phyloP scores from a whole-genome alignment of 2,888 invertebrate genomes.

The Pyrochroa serraticornis region DNA sequence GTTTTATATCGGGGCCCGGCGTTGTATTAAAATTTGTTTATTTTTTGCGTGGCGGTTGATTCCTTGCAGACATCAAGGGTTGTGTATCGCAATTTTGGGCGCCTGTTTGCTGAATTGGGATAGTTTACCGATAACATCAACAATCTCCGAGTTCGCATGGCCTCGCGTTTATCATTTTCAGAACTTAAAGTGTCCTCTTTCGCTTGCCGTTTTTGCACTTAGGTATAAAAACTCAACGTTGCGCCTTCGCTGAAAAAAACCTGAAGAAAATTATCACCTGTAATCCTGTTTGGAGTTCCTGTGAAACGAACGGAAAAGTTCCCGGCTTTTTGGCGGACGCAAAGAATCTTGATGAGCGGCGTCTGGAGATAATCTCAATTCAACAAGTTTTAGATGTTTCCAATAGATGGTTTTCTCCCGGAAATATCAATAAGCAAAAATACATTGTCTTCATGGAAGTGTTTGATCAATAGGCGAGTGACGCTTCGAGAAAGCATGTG shows the following conservation, averaged over 20 bases:
- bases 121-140: slow-evolving; percentile 57
- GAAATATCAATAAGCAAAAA: slow-evolving; percentile 28
- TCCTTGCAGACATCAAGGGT: slow-evolving; percentile 51
- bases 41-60: slow-evolving; percentile 47
- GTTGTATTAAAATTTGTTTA: slow-evolving; percentile 48
- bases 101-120: slow-evolving; percentile 54
- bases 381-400: slow-evolving; percentile 28
- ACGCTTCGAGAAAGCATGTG: slow-evolving; percentile 1
- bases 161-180: slow-evolving; percentile 56
- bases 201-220: slow-evolving; percentile 11
- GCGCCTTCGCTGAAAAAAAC: too few relatives aligned
- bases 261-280: neutral
- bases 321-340: neutral
- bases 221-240: slow-evolving; percentile 1
- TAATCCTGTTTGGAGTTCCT: neutral
- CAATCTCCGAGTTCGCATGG: slow-evolving; percentile 54
- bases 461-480: slow-evolving; percentile 15
- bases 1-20: slow-evolving; percentile 1
- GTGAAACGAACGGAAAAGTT: neutral
- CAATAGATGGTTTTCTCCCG: slow-evolving; percentile 9
- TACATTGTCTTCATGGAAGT: slow-evolving; percentile 1
- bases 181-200: slow-evolving; percentile 48
- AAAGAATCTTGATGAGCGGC: slow-evolving; percentile 1
- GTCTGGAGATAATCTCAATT: slow-evolving; percentile 18
- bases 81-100: slow-evolving; percentile 56